A percentile compares a stretch with the other conserved stretches of the same genome.
These are phyloP conservation scores for Heliconius melpomene DNA, from an alignment of 1,140 invertebrate genomes.

Conservation along the genomic window DNA sequence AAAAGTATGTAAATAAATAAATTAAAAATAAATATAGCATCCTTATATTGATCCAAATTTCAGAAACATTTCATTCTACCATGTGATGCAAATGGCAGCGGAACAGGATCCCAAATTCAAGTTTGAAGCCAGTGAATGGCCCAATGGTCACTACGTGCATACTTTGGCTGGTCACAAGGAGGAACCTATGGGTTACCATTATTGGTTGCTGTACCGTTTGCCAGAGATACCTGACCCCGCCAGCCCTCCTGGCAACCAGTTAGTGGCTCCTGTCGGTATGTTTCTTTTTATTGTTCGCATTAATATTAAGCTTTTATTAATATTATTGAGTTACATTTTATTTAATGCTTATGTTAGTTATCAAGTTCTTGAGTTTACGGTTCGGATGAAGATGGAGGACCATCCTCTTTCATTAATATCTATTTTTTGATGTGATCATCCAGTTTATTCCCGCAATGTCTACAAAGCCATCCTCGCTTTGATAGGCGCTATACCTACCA, in stretches of 20 bases:
- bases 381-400: too few species aligned
- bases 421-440: too few species aligned
- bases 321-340: too few species aligned
- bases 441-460: too few species aligned
- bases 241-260: constrained; percentile 90
- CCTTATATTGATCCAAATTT: neutral
- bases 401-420: too few species aligned
- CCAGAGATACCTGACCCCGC: constrained; percentile 88
- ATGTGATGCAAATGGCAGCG: constrained; percentile 91
- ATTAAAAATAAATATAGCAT: too few species aligned
- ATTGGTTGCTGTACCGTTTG: constrained; percentile 92
- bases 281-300: neutral
- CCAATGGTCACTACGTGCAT: constrained; percentile 94
- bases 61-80: constrained; percentile 91
- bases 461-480: too few species aligned
- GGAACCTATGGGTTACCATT: constrained; percentile 92
- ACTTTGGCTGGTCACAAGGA: constrained; percentile 92
- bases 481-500: too few species aligned
- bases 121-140: constrained; percentile 92
- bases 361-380: too few species aligned
- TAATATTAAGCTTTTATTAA: too few species aligned
- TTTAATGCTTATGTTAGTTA: too few species aligned
- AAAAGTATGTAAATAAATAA: too few species aligned
- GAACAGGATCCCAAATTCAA: constrained; percentile 86
- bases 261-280: constrained; percentile 91